Evolutionary conservation across 2,797 vertebrate species (phyloP), one percentile per base, ranked within the genome.

Genomic region (Oreochromis grahami): DNA sequence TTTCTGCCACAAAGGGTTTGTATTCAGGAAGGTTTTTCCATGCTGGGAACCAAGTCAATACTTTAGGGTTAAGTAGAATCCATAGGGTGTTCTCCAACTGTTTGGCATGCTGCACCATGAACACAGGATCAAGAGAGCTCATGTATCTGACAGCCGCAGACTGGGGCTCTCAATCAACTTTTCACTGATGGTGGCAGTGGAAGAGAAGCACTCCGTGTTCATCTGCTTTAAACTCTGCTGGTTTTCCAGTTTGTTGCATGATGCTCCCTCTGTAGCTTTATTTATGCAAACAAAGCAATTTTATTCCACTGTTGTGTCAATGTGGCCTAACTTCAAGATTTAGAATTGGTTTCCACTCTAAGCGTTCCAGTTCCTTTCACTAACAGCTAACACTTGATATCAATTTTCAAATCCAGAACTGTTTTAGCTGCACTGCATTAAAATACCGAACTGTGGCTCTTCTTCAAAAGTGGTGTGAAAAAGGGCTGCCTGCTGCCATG

Each of bases 61-160:
- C 80, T 83, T 87, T 21, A 74, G 68, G 81, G 79, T 88, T 84
- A 78, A 90, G 89, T 58, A 45, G 70, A 86, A 89, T 91, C 91
- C 77, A 87, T 87, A 87, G 81, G 84, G 87, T 32, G 80, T 89
- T 92, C 83, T 81, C 81, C 52, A 52, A 8, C 86, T 86, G 81
- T 78, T 90, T 91, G 84, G 58, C 83, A 89, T 87, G 80, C 88
- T 14, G 80, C 79, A 21, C 79, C 92, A 77, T 80, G 78, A 88
- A 55, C 76, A 32, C 78, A 43, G 80, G 90, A 92, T 94, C 89
- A 89, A 87, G 82, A 84, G 82, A 86, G 88, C 80, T 89, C 84
- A 86, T 78, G 81, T 21, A 14, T 90, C 82, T 84, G 88, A 94
- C 74, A 58, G 81, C 65, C 55, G 81, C 74, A 43, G 63, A 90